Evolutionary conservation across 2,113 vertebrate species (phyloP).

Genomic region (Mixornis gularis): DNA sequence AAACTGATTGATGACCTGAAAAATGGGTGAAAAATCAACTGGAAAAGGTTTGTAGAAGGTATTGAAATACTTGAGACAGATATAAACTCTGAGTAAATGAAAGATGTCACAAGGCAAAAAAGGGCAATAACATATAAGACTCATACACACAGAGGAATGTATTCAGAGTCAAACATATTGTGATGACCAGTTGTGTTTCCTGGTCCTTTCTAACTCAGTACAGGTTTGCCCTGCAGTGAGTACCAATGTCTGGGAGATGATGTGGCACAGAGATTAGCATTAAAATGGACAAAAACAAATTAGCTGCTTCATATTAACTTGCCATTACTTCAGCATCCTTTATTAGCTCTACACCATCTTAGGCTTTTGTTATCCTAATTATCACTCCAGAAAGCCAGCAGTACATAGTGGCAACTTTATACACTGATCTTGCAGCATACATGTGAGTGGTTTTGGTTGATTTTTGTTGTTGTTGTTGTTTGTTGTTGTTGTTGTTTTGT

Average conservation of each 20-base stretch:
- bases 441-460: fast-evolving
- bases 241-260: neutral
- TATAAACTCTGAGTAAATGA: neutral
- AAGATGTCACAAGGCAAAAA: neutral
- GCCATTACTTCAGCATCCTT: neutral
- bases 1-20: neutral
- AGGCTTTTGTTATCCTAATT: neutral
- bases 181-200: neutral
- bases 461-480: no score
- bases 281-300: neutral
- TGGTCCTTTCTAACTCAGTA: neutral
- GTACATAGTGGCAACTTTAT: neutral
- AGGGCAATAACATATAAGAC: neutral
- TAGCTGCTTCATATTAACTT: neutral
- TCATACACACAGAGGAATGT: neutral
- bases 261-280: neutral
- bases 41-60: neutral
- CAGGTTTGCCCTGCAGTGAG: neutral
- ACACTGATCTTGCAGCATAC: neutral
- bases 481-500: no score
- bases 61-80: neutral
- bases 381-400: neutral
- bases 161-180: neutral
- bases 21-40: neutral
- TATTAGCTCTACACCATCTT: neutral